Percentiles rank a stretch among this genome's conserved stretches.
Conservation (phyloP, 2,888 invertebrate genomes). For the Netelia fuscicornis region DNA sequence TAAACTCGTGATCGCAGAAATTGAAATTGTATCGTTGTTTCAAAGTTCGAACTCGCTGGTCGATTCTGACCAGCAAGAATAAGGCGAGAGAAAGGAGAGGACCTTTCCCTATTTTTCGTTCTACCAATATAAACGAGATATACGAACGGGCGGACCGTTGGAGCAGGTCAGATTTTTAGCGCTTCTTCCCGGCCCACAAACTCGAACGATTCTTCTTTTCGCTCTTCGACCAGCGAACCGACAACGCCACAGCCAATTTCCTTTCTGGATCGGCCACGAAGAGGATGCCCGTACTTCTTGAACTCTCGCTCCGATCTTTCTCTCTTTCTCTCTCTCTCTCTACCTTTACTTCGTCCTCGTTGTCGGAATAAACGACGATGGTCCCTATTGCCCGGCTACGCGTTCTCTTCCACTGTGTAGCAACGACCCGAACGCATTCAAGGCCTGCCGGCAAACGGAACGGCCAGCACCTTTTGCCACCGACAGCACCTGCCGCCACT, state of each 20-base stretch:
- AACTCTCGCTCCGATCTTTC: background rate
- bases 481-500: constrained; percentile 65
- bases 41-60: constrained; percentile 11
- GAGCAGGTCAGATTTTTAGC: constrained; percentile 68
- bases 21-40: background rate
- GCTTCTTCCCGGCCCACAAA: constrained; percentile 4
- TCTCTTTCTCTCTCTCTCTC: constrained; percentile 11
- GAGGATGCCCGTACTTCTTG: constrained; percentile 38
- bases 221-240: background rate
- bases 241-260: constrained; percentile 65
- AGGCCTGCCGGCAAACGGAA: constrained; percentile 76
- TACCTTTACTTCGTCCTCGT: constrained; percentile 40
- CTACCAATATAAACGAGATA: constrained; percentile 25
- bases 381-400: constrained; percentile 49
- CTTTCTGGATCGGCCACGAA: constrained; percentile 67
- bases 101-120: constrained; percentile 36
- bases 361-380: constrained; percentile 42
- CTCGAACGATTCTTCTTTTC: constrained; percentile 20
- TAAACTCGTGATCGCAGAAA: background rate
- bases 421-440: constrained; percentile 79
- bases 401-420: constrained; percentile 65
- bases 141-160: constrained; percentile 21
- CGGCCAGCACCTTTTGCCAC: constrained; percentile 74
- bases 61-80: constrained; percentile 6
- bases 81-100: background rate